These are phyloP conservation scores for Thalassophryne amazonica DNA, from an alignment of 2,797 vertebrate genomes.

Conservation along the genomic window DNA sequence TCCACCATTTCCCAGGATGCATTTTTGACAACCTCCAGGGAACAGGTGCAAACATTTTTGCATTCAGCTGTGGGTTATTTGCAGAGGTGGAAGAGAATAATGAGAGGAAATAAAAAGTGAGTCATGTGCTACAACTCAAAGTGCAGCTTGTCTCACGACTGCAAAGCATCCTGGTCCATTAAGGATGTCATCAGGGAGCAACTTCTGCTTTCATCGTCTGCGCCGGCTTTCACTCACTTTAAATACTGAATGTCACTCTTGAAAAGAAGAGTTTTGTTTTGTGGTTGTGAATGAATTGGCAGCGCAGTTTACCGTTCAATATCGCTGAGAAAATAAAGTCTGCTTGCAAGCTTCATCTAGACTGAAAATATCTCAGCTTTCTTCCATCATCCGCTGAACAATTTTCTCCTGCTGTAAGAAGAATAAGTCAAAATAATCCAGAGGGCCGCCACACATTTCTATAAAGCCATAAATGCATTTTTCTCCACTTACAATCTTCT, in stretches of 20 bases:
- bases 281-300: too few species aligned
- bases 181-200: not conserved
- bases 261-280: too few species aligned
- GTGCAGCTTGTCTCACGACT: slow-evolving; percentile 4
- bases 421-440: too few species aligned
- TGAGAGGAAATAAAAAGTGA: slow-evolving; percentile 9
- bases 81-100: slow-evolving; percentile 22
- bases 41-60: slow-evolving; percentile 31
- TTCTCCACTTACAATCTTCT: too few species aligned
- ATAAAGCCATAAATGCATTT: too few species aligned
- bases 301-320: too few species aligned
- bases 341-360: too few species aligned
- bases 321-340: too few species aligned
- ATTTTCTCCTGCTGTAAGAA: too few species aligned
- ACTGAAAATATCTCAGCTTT: too few species aligned
- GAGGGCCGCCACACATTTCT: too few species aligned
- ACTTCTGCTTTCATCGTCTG: not conserved
- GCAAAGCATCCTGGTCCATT: slow-evolving; percentile 21
- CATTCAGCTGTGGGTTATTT: slow-evolving; percentile 29
- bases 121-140: slow-evolving; percentile 5
- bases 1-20: slow-evolving; percentile 47
- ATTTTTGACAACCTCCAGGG: slow-evolving; percentile 26
- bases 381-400: too few species aligned
- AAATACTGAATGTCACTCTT: slow-evolving; percentile 13
- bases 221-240: slow-evolving; percentile 9